Evolutionary conservation across 2,113 vertebrate genomes (phyloP), one percentile per base, ranked within the genome.

Genomic region (Entosphenus tridentatus): DNA sequence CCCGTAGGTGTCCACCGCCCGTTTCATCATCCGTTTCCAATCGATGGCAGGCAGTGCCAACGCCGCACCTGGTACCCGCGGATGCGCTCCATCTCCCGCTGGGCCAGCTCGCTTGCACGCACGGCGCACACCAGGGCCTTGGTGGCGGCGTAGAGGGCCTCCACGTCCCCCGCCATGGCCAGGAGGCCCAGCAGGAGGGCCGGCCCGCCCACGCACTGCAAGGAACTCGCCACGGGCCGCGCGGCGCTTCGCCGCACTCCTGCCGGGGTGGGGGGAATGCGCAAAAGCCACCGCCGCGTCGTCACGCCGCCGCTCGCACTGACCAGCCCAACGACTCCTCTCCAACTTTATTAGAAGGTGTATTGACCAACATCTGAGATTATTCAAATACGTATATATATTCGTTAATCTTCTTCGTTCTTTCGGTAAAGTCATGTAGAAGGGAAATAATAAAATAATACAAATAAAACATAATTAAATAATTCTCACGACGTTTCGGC

Each of bases 81-180:
- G 77, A 98, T 96, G 67, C 93, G 87, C 77, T 97, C 93, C 92
- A 98, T 98, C 76, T 98, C 93, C 77, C 95, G 96, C 76, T 92
- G 91, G 77, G 92, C 92, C 74, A 98, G 73, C 8, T 89, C 85
- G 79, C 96, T 95, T 78, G 92, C 96, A 75, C 89, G 96, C 7
- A 95, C 91, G 2, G 96, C 92, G 57, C 93, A 98, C 68, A 96
- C 93, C 74, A 98, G 78, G 4, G 93, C 92, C 75, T 98, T 98
- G 73, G 96, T 90, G 1, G 93, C 93, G 1, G 93, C 93, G 13
- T 98, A 98, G 9, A 98, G 73, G 9, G 92, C 92, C 77, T 98
- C 93, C 73, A 98, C 93, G 18, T 98, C 93, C 0, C 89, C 93
- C 17, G 93, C 93, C 92, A 96, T 96, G 70, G 92, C 93, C 72